Evolutionary conservation across 1,140 invertebrate species (phyloP), one percentile per base, ranked within the genome.

Genomic region (Drosophila pruinosa): DNA sequence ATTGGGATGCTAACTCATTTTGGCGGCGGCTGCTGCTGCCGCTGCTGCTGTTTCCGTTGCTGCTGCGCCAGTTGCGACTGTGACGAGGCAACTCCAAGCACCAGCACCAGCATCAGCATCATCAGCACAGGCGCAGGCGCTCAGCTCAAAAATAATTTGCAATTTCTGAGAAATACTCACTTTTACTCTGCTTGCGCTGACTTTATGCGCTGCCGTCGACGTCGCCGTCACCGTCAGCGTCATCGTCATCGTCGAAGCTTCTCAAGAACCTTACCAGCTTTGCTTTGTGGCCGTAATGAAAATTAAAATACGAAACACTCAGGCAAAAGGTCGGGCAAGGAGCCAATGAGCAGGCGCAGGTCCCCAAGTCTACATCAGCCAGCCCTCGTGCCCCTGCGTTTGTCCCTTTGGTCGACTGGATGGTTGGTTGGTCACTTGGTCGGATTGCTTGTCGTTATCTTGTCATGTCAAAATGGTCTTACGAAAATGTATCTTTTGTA

Each of bases 401-500:
- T 22, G 26, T 2, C 28, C 17, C 21, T n/a, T 26, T 17, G 4
- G 36, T 12, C 28, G 38, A n/a, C 21, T 19, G n/a, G 14, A n/a
- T 7, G 48, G 28, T 54, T 22, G 22, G 28, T 15, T 36, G 69
- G 81, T 62, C 63, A 72, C 63, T 70, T 68, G 82, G 48, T 75
- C 61, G 80, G 45, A 77, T 88, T 82, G 82, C 83, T 88, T 90
- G 88, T 89, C 88, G 88, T 90, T 90, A 90, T 90, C 88, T 89
- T 90, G 88, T 89, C 88, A 89, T 88, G 88, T 90, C 88, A 90
- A 90, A 90, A 89, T 86, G 88, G 82, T 89, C 82, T 88, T 88
- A 88, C 82, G 82, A 88, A 88, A 89, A 88, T 88, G 82, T 88
- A 88, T 82, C 82, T 88, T 88, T 88, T 88, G 82, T 88, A 88